Conservation (phyloP, 2,797 vertebrate species). For the Channa striata region DNA sequence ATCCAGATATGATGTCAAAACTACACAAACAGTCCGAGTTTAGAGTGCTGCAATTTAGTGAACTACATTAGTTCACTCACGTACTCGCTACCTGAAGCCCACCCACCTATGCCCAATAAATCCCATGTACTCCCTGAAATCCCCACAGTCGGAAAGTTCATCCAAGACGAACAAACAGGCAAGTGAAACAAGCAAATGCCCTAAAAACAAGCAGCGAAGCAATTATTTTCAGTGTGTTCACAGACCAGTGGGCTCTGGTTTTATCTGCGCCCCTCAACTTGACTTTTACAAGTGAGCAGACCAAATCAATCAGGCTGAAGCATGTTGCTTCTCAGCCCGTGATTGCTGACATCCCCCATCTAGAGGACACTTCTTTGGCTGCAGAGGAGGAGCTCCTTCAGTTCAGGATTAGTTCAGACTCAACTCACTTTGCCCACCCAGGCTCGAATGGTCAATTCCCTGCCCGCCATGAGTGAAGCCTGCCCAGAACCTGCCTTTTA, state of each 20-base stretch:
- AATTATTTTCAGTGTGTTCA: constrained; percentile 50
- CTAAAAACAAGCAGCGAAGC: constrained; percentile 38
- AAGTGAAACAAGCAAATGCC: constrained; percentile 42
- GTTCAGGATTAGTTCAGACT: constrained; percentile 74
- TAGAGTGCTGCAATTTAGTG: constrained; percentile 61
- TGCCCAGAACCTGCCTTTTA: constrained; percentile 49
- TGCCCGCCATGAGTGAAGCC: constrained; percentile 47
- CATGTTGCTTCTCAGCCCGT: constrained; percentile 33
- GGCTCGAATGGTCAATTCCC: constrained; percentile 62
- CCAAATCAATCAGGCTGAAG: constrained; percentile 46
- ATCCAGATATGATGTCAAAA: too few species aligned
- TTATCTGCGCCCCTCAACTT: constrained; percentile 56
- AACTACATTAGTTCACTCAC: constrained; percentile 55
- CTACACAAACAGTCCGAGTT: not conserved
- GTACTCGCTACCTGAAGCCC: constrained; percentile 33
- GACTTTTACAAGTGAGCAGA: constrained; percentile 57
- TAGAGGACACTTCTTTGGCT: constrained; percentile 26
- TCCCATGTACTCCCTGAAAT: constrained; percentile 26
- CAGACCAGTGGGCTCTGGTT: constrained; percentile 44
- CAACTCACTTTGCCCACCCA: constrained; percentile 61
- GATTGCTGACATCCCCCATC: constrained; percentile 43
- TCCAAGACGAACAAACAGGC: constrained; percentile 32
- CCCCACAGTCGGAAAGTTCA: constrained; percentile 5
- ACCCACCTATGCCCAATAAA: constrained; percentile 40
- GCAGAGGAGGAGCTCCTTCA: constrained; percentile 58